Evolutionary conservation across 2,797 vertebrate species (phyloP).

Genomic region (Propithecus deckenii): DNA sequence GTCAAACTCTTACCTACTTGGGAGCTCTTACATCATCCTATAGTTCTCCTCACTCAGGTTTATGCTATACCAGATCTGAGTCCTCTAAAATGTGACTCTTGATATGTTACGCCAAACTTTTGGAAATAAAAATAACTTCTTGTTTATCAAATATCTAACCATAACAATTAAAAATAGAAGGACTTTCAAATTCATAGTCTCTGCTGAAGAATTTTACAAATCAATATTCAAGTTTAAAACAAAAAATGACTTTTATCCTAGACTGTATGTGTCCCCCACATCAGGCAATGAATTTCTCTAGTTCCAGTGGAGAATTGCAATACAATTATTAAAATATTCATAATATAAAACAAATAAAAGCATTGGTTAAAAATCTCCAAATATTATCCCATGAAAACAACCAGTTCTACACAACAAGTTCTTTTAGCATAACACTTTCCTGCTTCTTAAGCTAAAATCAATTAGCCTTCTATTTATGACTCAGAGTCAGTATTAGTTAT

Average conservation of each 20-base stretch:
- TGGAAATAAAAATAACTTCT: background rate
- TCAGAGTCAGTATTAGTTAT: background rate
- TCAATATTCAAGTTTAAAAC: conserved; percentile 34
- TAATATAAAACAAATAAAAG: background rate
- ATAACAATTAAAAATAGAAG: background rate
- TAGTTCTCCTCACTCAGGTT: background rate
- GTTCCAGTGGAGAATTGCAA: background rate
- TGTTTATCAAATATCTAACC: background rate
- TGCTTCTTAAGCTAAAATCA: background rate
- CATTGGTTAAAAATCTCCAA: background rate
- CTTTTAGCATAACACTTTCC: background rate
- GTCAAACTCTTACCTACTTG: background rate
- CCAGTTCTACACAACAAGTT: background rate
- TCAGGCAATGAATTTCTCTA: background rate
- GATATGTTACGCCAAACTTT: background rate
- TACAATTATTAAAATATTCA: background rate
- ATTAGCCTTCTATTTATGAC: background rate
- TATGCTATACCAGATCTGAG: background rate
- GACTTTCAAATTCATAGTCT: background rate
- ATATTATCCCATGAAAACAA: background rate
- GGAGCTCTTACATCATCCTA: background rate
- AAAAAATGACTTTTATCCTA: background rate
- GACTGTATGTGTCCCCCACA: background rate
- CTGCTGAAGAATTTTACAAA: background rate
- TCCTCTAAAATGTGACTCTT: background rate